Evolutionary conservation across 2,888 invertebrate genomes (phyloP).

Genomic region (Odontothrips loti): DNA sequence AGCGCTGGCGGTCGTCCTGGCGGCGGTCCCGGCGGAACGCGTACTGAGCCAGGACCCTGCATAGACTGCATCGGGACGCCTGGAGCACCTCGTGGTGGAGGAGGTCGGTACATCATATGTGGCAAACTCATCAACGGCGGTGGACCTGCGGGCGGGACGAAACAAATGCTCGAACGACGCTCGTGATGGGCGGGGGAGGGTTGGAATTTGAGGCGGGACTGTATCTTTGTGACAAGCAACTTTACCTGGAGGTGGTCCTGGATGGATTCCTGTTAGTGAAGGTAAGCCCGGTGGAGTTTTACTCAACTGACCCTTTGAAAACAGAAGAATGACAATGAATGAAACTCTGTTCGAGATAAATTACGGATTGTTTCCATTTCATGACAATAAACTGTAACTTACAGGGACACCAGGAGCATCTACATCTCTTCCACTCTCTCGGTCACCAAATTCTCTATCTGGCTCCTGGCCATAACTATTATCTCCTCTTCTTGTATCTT

Average conservation of each 20-base stretch:
- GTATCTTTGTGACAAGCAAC: neutral
- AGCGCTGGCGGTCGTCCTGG: conserved; percentile 49
- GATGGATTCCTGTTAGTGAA: conserved; percentile 35
- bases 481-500: conserved; percentile 1
- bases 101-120: conserved; percentile 56
- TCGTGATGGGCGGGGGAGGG: too few relatives aligned
- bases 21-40: conserved; percentile 53
- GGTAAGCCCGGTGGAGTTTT: conserved; percentile 35
- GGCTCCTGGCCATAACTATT: conserved; percentile 38
- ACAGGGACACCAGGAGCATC: neutral
- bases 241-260: conserved; percentile 39
- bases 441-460: conserved; percentile 24
- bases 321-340: neutral
- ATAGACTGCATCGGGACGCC: conserved; percentile 44
- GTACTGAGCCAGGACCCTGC: conserved; percentile 49
- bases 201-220: too few relatives aligned
- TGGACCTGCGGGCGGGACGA: conserved; percentile 45
- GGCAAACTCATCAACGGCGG: conserved; percentile 44
- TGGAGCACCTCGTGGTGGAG: conserved; percentile 47
- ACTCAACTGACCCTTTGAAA: neutral
- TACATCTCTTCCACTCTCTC: too few relatives aligned
- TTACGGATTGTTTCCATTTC: neutral
- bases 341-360: neutral
- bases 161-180: neutral
- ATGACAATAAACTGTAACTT: neutral